phyloP scores from a whole-genome alignment of 2,888 invertebrate genomes.

The Spilarctia lutea region DNA sequence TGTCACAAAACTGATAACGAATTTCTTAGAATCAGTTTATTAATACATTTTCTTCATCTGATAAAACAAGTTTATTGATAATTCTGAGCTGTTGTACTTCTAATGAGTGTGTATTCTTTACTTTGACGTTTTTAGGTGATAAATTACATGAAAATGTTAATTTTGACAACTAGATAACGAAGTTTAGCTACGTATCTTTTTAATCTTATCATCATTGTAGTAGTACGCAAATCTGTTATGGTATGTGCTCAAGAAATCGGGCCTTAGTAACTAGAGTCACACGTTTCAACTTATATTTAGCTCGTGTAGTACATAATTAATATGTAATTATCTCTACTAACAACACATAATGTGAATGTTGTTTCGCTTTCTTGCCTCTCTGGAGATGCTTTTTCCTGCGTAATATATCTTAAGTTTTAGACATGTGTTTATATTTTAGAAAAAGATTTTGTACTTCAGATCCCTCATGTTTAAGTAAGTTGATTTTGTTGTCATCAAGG shows the following conservation, averaged over 20 bases:
- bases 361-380: constrained; percentile 76
- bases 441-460: too few relatives aligned
- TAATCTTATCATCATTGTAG: constrained; percentile 46
- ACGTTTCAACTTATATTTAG: constrained; percentile 53
- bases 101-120: background rate
- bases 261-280: constrained; percentile 51
- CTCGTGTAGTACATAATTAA: constrained; percentile 58
- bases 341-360: constrained; percentile 57
- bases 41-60: background rate
- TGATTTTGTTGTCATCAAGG: too few relatives aligned
- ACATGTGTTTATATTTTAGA: constrained; percentile 25
- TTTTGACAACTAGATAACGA: constrained; percentile 40
- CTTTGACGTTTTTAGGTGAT: constrained; percentile 51
- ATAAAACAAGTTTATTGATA: background rate
- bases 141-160: constrained; percentile 44
- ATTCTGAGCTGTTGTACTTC: background rate
- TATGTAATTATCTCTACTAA: constrained; percentile 37
- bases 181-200: constrained; percentile 27
- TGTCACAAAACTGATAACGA: background rate
- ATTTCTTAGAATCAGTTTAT: background rate
- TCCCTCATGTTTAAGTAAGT: too few relatives aligned
- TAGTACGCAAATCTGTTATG: constrained; percentile 51
- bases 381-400: constrained; percentile 48
- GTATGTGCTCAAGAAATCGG: constrained; percentile 40
- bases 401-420: constrained; percentile 24